Evolutionary conservation across 2,113 vertebrate genomes (phyloP).

Genomic region (Acrocephalus arundinaceus): DNA sequence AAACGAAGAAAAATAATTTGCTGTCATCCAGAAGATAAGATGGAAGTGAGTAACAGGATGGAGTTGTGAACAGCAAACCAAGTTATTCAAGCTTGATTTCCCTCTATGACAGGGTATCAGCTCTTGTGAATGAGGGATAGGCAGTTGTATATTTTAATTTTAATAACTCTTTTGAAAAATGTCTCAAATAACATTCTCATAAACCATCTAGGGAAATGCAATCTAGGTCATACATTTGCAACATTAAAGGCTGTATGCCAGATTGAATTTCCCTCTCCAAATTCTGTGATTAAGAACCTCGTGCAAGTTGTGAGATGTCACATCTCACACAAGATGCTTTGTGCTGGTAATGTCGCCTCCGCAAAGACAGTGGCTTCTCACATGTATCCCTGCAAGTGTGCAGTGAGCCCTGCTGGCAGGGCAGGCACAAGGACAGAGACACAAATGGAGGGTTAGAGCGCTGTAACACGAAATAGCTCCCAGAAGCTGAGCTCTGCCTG

Average conservation of each 20-base stretch:
- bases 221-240: background rate
- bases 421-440: background rate
- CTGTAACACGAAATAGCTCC: background rate
- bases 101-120: background rate
- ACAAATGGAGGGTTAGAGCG: background rate
- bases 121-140: background rate
- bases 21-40: background rate
- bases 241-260: background rate
- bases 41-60: background rate
- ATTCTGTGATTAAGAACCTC: background rate
- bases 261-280: background rate
- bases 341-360: background rate
- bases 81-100: background rate
- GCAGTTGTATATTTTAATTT: background rate
- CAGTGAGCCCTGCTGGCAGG: background rate
- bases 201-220: background rate
- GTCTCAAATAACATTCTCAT: background rate
- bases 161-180: background rate
- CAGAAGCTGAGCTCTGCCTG: background rate
- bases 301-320: background rate
- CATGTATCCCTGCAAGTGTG: background rate
- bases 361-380: accelerated
- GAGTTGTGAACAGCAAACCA: background rate
- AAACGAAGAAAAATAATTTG: background rate
- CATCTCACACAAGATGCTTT: background rate